Evolutionary conservation across 2,888 invertebrate genomes (phyloP).

Genomic region (Chloroclysta siterata): DNA sequence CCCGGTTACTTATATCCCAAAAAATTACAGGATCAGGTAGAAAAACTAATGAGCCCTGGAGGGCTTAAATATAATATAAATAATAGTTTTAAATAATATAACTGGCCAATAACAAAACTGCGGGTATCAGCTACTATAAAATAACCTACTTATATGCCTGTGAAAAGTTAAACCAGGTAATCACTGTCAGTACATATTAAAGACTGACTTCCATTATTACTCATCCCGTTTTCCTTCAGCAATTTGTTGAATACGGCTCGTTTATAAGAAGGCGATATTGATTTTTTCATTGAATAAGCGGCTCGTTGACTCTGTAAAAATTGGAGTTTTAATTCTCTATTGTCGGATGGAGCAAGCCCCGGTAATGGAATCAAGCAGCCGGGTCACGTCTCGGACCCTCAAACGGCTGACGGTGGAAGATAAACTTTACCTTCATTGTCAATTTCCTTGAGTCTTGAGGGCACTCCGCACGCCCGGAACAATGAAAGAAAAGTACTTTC

Average conservation of each 20-base stretch:
- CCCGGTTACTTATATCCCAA: no score
- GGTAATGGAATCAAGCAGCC: conserved; percentile 74
- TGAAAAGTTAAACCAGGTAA: neutral
- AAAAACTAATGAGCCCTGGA: no score
- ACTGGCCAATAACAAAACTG: no score
- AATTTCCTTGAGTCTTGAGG: conserved; percentile 78
- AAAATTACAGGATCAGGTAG: no score
- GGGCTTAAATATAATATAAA: no score
- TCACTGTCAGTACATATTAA: conserved; percentile 6
- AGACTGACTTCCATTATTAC: conserved; percentile 19
- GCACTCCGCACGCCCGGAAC: conserved; percentile 69
- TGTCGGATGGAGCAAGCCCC: conserved; percentile 57
- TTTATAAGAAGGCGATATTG: conserved; percentile 59
- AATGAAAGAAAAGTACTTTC: conserved; percentile 78
- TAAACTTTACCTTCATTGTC: conserved; percentile 83
- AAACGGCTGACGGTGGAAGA: conserved; percentile 78
- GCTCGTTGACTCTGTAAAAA: conserved; percentile 68
- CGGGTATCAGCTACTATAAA: neutral
- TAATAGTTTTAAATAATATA: no score
- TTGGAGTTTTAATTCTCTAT: conserved; percentile 75
- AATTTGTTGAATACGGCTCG: conserved; percentile 49
- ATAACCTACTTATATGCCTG: neutral
- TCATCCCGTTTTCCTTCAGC: conserved; percentile 34
- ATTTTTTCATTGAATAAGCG: conserved; percentile 72
- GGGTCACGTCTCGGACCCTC: conserved; percentile 76